phyloP scores from a whole-genome alignment of 2,113 vertebrate species.

The Nerophis lumbriciformis region DNA sequence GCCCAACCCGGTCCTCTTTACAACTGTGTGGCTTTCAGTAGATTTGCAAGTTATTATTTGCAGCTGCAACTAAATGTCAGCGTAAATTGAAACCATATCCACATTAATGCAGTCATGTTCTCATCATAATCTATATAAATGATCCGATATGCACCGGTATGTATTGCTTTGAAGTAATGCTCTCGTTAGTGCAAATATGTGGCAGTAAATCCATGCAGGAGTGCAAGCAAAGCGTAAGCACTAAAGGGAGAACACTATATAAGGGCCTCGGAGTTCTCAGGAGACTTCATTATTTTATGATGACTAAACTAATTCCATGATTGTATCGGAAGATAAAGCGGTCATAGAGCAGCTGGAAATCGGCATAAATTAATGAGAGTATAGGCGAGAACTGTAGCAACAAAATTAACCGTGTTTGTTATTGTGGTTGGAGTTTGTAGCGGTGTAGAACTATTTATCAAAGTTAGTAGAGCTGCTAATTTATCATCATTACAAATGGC shows the following conservation, averaged over 20 bases:
- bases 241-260: neutral
- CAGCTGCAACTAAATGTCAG: conserved; percentile 7
- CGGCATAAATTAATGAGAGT: too few relatives aligned
- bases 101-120: neutral
- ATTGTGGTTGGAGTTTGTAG: too few relatives aligned
- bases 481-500: too few relatives aligned
- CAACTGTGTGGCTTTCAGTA: conserved; percentile 7
- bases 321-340: too few relatives aligned
- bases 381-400: too few relatives aligned
- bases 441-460: too few relatives aligned
- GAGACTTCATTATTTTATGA: too few relatives aligned
- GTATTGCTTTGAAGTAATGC: neutral
- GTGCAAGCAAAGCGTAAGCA: neutral
- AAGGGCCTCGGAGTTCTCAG: neutral
- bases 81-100: neutral
- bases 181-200: neutral
- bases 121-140: conserved; percentile 1
- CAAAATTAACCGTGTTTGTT: too few relatives aligned
- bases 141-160: conserved; percentile 5
- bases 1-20: neutral
- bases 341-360: too few relatives aligned
- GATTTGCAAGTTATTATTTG: conserved; percentile 5
- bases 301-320: too few relatives aligned
- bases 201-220: conserved; percentile 1
- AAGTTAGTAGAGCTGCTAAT: too few relatives aligned